Percentiles rank a stretch among this genome's conserved stretches.
Conservation (phyloP, 2,113 vertebrate species). For the Heptranchias perlo region DNA sequence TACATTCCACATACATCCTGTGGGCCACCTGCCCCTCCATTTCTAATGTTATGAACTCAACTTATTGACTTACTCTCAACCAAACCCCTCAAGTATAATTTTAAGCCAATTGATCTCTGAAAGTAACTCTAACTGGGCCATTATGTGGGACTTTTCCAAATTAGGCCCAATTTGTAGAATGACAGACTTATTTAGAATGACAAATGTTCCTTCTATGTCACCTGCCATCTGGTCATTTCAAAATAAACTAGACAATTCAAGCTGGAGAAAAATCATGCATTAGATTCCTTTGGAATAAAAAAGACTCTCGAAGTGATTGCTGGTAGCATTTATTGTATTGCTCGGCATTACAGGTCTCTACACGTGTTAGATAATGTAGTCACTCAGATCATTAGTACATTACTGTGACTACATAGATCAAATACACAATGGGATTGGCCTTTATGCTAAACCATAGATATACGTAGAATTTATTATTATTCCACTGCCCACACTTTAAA, state of each 20-base stretch:
- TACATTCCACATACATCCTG: too few species aligned
- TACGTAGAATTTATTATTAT: background rate
- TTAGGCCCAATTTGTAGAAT: too few species aligned
- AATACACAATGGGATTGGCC: background rate
- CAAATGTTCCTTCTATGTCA: too few species aligned
- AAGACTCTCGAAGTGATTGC: background rate
- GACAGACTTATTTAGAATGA: too few species aligned
- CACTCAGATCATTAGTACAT: background rate
- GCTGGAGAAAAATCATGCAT: background rate
- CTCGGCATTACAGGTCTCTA: background rate
- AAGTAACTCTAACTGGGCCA: too few species aligned
- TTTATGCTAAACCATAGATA: background rate
- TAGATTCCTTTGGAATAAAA: background rate
- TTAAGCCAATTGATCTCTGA: too few species aligned
- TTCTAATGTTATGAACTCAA: too few species aligned
- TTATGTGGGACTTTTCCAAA: too few species aligned
- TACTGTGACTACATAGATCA: too few species aligned
- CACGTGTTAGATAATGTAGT: background rate
- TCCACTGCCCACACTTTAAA: background rate
- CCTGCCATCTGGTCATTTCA: background rate
- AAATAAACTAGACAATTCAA: background rate
- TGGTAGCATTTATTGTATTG: background rate
- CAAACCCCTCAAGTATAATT: too few species aligned
- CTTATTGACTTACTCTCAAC: too few species aligned
- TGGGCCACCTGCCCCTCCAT: too few species aligned